Conservation (phyloP, 2,797 vertebrate species). For the Enteromius viviparus region DNA sequence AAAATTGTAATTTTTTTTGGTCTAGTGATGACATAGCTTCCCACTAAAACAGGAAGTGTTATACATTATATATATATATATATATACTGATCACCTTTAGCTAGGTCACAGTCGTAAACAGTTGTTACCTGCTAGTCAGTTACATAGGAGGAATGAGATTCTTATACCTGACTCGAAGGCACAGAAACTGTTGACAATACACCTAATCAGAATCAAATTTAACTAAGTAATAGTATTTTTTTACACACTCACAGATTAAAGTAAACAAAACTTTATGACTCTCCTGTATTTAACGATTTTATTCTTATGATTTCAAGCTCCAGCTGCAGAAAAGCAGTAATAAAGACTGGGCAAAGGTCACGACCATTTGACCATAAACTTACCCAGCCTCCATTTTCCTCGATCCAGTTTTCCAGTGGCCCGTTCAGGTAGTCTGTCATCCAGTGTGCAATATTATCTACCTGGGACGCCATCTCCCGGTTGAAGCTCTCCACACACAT, state of each 20-base stretch:
- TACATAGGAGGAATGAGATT: neutral
- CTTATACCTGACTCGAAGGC: neutral
- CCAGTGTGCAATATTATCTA: conserved; percentile 86
- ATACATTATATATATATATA: neutral
- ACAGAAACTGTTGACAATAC: neutral
- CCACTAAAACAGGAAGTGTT: conserved; percentile 15
- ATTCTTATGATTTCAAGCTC: neutral
- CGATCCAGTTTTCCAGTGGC: conserved; percentile 86
- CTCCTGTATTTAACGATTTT: neutral
- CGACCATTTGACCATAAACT: conserved; percentile 59
- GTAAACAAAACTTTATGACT: neutral
- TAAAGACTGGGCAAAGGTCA: conserved; percentile 9
- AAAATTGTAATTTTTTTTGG: no score
- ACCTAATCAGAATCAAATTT: neutral
- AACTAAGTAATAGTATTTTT: neutral
- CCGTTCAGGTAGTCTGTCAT: conserved; percentile 92
- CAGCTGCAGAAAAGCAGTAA: neutral
- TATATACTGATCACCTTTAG: neutral
- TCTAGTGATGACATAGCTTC: conserved; percentile 8
- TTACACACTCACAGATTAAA: neutral
- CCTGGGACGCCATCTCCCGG: conserved; percentile 82
- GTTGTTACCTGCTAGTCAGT: neutral
- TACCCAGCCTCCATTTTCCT: conserved; percentile 94
- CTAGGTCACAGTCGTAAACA: neutral
- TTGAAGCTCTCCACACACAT: conserved; percentile 86